Base-by-base conservation (phyloP, 2,797 vertebrate species). In the Trachops cirrhosus region DNA sequence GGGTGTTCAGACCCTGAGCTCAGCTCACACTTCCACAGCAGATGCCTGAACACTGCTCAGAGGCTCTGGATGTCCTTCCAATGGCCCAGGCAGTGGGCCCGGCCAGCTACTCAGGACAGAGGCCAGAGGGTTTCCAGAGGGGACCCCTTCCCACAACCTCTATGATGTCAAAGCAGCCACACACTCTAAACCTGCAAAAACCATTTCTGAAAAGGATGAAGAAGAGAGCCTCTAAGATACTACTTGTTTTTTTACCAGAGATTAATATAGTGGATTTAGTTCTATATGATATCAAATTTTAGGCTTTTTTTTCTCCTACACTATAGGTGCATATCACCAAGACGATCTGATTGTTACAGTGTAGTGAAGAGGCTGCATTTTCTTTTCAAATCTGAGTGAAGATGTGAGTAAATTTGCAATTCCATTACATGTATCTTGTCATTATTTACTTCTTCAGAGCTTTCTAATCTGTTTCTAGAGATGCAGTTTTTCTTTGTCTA, bases 401-500 rank as follows among this genome's bases (percentile, higher is more conserved):
- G 46, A 75, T 68, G 11, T 39, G 26, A 89, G n/a, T 83, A 70
- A 83, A 83, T 57, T 9, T 85, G 39, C 26, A 59, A 84, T 26
- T 88, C 70, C 9, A n/a, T 75, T 41, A 71, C 19, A 48, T 26
- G 19, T 32, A 62, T 68, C 77, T 91, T 24, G 0, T 75, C 11
- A 84, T 93, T 80, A 32, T 4, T 88, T 32, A 54, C 34, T 82
- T 88, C 82, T 87, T 50, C 12, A 34, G 73, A 91, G 22, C 22
- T 89, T 87, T 86, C 73, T 50, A 26, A 62, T 71, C 12, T 89
- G 91, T 95, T 93, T 19, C 70, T 75, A 32, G 54, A 75, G 41
- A 41, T 34, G 7, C 52, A 73, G 34, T 83, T 70, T 79, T 79
- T 86, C 39, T 79, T 68, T 74, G 37, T 26, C 41, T 10, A 32